Percentiles rank a stretch among this genome's conserved stretches.
Conservation (phyloP, 2,113 vertebrate genomes). For the Ochotona curzoniae region DNA sequence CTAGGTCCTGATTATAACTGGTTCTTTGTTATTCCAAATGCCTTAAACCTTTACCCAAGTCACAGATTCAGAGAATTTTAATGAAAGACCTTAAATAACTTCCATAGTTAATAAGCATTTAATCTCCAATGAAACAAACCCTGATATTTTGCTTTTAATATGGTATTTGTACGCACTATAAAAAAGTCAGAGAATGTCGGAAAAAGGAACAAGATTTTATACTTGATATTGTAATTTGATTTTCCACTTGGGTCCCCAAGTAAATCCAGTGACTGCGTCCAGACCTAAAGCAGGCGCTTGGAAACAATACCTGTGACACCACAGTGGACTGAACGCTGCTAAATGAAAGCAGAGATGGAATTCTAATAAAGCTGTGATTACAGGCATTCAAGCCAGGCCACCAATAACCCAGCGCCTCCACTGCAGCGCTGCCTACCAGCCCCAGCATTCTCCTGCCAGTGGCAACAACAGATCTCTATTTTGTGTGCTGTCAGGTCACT, state of each 20-base stretch:
- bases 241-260: slow-evolving; percentile 42
- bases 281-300: slow-evolving; percentile 42
- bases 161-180: slow-evolving; percentile 31
- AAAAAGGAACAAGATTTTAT: slow-evolving; percentile 68
- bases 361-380: background rate
- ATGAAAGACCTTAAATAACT: slow-evolving; percentile 9
- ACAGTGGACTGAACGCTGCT: background rate
- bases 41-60: slow-evolving; percentile 39
- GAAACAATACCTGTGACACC: slow-evolving; percentile 50
- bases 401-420: background rate
- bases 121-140: slow-evolving; percentile 41
- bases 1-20: background rate
- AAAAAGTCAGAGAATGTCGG: slow-evolving; percentile 52
- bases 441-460: background rate
- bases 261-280: slow-evolving; percentile 52
- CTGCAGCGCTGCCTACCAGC: background rate
- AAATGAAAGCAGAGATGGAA: slow-evolving; percentile 24
- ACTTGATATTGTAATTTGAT: slow-evolving; percentile 58
- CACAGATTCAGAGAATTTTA: slow-evolving; percentile 14
- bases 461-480: background rate
- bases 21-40: background rate
- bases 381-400: background rate
- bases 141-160: slow-evolving; percentile 45
- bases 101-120: slow-evolving; percentile 16
- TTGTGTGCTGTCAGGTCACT: background rate